Conservation (phyloP, 2,797 vertebrate species). For the Florisuga fusca region DNA sequence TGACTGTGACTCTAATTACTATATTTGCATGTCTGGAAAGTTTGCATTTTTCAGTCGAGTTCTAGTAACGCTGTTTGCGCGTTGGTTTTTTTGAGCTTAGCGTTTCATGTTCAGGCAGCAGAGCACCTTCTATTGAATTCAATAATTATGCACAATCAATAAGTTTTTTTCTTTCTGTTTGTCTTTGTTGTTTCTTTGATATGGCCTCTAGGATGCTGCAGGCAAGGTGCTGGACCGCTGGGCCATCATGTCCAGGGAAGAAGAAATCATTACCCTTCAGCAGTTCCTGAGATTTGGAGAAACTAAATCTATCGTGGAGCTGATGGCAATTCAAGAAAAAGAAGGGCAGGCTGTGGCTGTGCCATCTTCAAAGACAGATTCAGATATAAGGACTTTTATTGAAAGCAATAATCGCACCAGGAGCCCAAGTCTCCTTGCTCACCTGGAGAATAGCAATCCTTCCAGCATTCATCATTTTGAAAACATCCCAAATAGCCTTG, state of each 20-base stretch:
- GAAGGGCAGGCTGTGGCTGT: conserved; percentile 98
- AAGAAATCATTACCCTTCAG: conserved; percentile 99
- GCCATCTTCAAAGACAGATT: conserved; percentile 96
- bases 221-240: conserved; percentile 99
- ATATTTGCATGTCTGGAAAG: conserved; percentile 76
- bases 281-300: conserved; percentile 99
- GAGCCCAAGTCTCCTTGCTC: conserved; percentile 95
- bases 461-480: conserved; percentile 99
- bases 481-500: conserved; percentile 98
- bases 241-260: conserved; percentile 99
- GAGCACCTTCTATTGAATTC: conserved; percentile 80
- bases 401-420: conserved; percentile 98
- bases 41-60: conserved; percentile 73
- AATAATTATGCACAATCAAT: conserved; percentile 92
- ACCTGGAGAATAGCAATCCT: conserved; percentile 97
- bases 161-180: conserved; percentile 88
- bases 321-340: conserved; percentile 99
- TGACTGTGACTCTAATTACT: conserved; percentile 78
- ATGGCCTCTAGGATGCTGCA: conserved; percentile 95
- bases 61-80: conserved; percentile 77
- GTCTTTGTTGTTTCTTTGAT: conserved; percentile 92
- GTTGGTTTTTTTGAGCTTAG: conserved; percentile 76
- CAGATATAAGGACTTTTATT: conserved; percentile 99
- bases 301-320: conserved; percentile 99
- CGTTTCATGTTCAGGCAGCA: conserved; percentile 80